Base-by-base conservation (phyloP, 2,797 vertebrate species). In the Syndactyla subalaris region DNA sequence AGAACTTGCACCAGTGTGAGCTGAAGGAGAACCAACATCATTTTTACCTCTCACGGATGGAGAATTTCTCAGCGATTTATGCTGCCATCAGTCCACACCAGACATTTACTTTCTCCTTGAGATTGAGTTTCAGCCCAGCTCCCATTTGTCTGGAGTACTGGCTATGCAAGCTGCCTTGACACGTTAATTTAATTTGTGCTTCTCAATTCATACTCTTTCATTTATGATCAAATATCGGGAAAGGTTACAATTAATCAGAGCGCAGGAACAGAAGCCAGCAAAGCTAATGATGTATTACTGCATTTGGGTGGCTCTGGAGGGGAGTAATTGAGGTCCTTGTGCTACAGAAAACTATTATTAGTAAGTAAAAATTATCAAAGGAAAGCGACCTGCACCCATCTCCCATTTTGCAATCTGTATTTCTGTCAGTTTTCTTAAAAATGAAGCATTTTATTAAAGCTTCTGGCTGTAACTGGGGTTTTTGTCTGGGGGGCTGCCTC, bases 201-300 rank as follows among this genome's bases (percentile, higher is more conserved):
- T 93, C 88, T 74, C 89, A 32, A 81, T 84, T 94, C 76, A 29
- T 92, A 54, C 63, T 73, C 89, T 76, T 87, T 95, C 94, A 49
- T 86, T 94, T 88, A 29, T 9, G 10, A 94, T 95, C 93, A 82
- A 93, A 78, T 88, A 79, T 92, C 0, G 11, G 89, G 72, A 85
- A 93, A 92, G 95, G 96, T 93, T 95, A 65, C 91, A 88, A 93
- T 96, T 97, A 90, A 97, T 95, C 95, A 95, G 91, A 65, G 82
- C 4, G 0, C 1, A 1, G 36, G 66, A 93, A 62, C 55, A 80
- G 91, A 76, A 79, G 83, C 85, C 4, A 19, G 71, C 12, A 3
- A 79, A 61, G 88, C 94, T 94, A 90, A 88, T 90, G 83, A 86
- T 76, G 41, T 63, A 79, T 86, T 79, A 7, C 65, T 82, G 84